Evolutionary conservation across 2,888 invertebrate species (phyloP).

Genomic region (Celastrina argiolus): DNA sequence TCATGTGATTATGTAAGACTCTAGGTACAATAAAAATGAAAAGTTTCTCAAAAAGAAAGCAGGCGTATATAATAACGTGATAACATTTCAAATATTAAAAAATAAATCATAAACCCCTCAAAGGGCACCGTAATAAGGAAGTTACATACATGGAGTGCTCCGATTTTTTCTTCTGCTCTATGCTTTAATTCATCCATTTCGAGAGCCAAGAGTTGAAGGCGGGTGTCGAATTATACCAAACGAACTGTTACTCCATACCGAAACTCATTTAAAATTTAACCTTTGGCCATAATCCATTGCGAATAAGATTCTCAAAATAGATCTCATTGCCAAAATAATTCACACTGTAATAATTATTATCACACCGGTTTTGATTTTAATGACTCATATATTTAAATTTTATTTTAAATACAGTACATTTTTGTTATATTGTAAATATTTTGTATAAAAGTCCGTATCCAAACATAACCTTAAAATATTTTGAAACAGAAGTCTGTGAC

Average conservation of each 20-base stretch:
- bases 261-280: slow-evolving; percentile 57
- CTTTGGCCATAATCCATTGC: slow-evolving; percentile 69
- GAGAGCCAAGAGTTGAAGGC: slow-evolving; percentile 43
- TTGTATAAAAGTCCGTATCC: slow-evolving; percentile 5
- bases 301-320: slow-evolving; percentile 69
- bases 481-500: slow-evolving; percentile 23
- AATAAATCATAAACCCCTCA: slow-evolving; percentile 20
- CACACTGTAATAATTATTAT: neutral
- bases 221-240: slow-evolving; percentile 48
- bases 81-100: neutral
- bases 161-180: slow-evolving; percentile 69
- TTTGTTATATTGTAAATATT: slow-evolving; percentile 26
- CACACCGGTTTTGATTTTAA: slow-evolving; percentile 15
- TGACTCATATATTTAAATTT: neutral
- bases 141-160: slow-evolving; percentile 68
- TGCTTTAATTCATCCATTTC: slow-evolving; percentile 70
- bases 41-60: neutral
- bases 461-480: slow-evolving; percentile 30
- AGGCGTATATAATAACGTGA: neutral
- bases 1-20: slow-evolving; percentile 51
- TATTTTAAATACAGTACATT: neutral
- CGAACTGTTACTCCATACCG: slow-evolving; percentile 54
- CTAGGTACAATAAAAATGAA: slow-evolving; percentile 26
- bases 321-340: slow-evolving; percentile 38
- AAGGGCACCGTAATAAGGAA: slow-evolving; percentile 42